Base-by-base conservation (phyloP, 1,140 invertebrate genomes). In the Cyphomyrmex costatus region DNA sequence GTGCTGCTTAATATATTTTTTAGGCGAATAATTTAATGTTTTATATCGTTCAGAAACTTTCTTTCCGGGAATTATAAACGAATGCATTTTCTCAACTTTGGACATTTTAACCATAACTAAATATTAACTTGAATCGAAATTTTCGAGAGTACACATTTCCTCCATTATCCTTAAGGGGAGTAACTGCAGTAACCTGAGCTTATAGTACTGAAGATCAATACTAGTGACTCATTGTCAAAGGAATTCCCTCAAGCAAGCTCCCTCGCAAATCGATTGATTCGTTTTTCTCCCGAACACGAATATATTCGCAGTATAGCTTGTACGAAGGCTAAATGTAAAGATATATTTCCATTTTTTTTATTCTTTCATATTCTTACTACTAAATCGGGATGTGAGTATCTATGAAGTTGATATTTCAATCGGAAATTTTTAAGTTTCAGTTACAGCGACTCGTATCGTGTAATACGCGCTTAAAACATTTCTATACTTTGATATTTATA, bases 121-220 rank as follows among this genome's bases (percentile, higher is more conserved):
- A 71, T 71, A 56, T 58, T 60, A 82, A 12, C 27, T 33, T 36
- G 27, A 73, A 33, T 21, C 36, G 68, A 74, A 74, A n/a, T 74
- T 83, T 74, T 73, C 68, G 27, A 74, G 27, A 49, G 79, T 83
- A 73, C 68, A 74, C 68, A 46, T 12, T 60, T 74, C 27, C 42
- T 27, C 27, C 68, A 73, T 83, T 74, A 74, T 83, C 79, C 36
- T 74, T 61, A 74, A 73, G 36, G 79, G 68, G n/a, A n/a, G n/a
- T n/a, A n/a, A n/a, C 24, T 21, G 24, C 36, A 19, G 36, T 60
- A 83, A 83, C 56, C 36, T 24, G 53, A 83, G 79, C 49, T 83
- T 83, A 83, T 74, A 14, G 66, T 60, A 74, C 68, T 12, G 70
- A 61, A 61, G 79, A 83, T 83, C 79, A 74, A 83, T 83, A 83